Evolutionary conservation across 2,113 vertebrate species (phyloP).

Genomic region (Xiphophorus couchianus): DNA sequence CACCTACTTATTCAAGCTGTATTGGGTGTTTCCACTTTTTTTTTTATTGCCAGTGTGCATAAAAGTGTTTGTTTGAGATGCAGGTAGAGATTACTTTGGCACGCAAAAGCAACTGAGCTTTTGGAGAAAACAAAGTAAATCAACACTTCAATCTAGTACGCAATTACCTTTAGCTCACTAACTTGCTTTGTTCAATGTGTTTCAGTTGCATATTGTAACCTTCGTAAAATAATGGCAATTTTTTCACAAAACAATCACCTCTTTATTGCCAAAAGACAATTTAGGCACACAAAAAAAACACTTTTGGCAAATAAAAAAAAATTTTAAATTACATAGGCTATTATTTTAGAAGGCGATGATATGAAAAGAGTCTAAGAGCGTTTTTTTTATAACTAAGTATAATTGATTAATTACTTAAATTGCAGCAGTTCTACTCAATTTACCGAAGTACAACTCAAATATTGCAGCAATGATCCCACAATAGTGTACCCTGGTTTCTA

Average conservation of each 20-base stretch:
- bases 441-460: neutral
- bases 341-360: too few relatives aligned
- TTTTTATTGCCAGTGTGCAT: neutral
- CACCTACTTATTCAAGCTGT: neutral
- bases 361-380: neutral
- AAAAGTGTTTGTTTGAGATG: neutral
- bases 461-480: neutral
- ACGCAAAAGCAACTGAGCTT: neutral
- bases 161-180: neutral
- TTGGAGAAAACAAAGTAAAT: neutral
- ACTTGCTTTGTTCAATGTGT: neutral
- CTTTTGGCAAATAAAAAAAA: too few relatives aligned
- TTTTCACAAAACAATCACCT: too few relatives aligned
- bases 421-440: neutral
- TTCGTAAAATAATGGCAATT: too few relatives aligned
- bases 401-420: neutral
- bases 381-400: too few relatives aligned
- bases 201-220: neutral
- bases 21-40: neutral
- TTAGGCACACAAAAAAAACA: too few relatives aligned
- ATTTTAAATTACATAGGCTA: too few relatives aligned
- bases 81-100: neutral
- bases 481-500: too few relatives aligned
- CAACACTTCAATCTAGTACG: neutral
- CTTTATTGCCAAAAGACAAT: too few relatives aligned